Evolutionary conservation across 1,140 invertebrate species (phyloP).

Genomic region (Adelges cooleyi): DNA sequence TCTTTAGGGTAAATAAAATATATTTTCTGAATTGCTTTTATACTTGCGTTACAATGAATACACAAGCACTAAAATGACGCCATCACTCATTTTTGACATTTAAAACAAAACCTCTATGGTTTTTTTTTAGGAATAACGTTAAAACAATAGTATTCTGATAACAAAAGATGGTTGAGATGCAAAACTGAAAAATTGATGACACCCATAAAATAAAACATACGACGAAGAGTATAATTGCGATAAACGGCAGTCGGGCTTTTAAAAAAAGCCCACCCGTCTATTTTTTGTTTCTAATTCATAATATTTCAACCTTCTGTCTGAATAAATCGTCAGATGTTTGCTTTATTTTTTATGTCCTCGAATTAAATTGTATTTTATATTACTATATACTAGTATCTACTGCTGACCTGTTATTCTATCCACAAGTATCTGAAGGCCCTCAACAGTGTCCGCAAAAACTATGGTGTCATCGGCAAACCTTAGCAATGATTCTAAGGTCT

Average conservation of each 20-base stretch:
- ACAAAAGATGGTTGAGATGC: neutral
- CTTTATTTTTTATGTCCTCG: too few relatives aligned
- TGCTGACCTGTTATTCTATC: neutral
- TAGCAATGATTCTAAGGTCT: conserved; percentile 30
- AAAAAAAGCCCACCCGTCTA: too few relatives aligned
- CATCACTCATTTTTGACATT: neutral
- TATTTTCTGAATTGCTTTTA: neutral
- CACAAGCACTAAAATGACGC: neutral
- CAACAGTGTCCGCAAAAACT: conserved; percentile 14
- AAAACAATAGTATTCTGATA: neutral
- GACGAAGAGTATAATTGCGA: too few relatives aligned
- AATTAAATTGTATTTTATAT: too few relatives aligned
- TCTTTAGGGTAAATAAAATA: too few relatives aligned
- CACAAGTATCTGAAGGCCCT: neutral
- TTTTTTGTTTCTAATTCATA: too few relatives aligned
- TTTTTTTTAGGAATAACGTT: neutral
- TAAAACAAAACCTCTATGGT: neutral
- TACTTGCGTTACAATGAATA: neutral
- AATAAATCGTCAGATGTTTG: too few relatives aligned
- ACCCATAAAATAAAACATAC: neutral
- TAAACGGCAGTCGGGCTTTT: too few relatives aligned
- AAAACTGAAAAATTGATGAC: neutral
- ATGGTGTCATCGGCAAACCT: conserved; percentile 30
- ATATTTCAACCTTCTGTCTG: too few relatives aligned
- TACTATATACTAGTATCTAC: too few relatives aligned